Base-by-base conservation (phyloP, 64 coral and sea anemone genomes). In the Stichodactyla mertensii region DNA sequence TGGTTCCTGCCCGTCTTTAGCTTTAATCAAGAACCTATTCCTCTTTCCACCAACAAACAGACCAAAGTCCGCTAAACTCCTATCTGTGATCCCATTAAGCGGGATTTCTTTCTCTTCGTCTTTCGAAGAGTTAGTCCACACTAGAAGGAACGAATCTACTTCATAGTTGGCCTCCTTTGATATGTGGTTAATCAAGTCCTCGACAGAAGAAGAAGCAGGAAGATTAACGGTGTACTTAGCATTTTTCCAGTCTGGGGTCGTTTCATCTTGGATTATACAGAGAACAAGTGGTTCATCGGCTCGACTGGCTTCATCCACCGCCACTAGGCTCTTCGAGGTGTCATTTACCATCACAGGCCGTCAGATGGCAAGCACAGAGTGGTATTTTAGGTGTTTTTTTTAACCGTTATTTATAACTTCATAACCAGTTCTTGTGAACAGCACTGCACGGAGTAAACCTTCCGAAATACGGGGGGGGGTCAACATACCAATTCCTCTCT, bases 241-340 rank as follows among this genome's bases (percentile, higher is more conserved):
- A 52, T 61, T 77, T 71, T 83, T 70, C 90, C 85, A 87, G 52
- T 92, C 85, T 4, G 64, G 6, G 5, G 53, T 87, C 8, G 90
- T 92, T 52, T 92, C 90, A 81, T 92, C 90, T 57, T 92, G 86
- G 19, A 92, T 55, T n/a, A 92, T 87, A 57, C 90, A 92, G 7
- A 92, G 13, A 45, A 92, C 85, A 69, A 54, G 67, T 7, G 90
- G 77, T 87, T 92, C 90, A 1, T 92, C 90, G 36, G 70, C 55
- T 2, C 31, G 18, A 62, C 74, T 24, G 28, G 22, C 16, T 71
- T 92, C 78, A 51, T 92, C 77, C 0, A 92, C 85, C 58, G 90
- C 19, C 7, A 92, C 90, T 80, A 92, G 31, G 10, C 71, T 77
- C 79, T 53, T 87, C 27, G 90, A 87, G 51, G 84, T 87, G 51